Evolutionary conservation across 1,140 invertebrate species (phyloP).

Genomic region (Achroia grisella): DNA sequence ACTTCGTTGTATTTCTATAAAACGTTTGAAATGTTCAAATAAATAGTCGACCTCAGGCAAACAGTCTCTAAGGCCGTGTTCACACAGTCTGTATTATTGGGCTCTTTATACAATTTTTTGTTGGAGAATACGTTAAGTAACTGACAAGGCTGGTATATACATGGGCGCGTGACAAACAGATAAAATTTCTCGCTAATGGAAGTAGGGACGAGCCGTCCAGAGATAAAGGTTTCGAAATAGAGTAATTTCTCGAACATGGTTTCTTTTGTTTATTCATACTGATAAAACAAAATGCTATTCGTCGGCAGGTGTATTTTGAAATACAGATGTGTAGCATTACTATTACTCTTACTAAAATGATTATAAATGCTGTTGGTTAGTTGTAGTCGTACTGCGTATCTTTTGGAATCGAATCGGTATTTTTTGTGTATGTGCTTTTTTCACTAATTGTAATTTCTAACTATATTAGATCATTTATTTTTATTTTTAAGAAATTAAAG

Average conservation of each 20-base stretch:
- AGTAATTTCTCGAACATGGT: constrained; percentile 17
- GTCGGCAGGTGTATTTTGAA: constrained; percentile 3
- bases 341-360: too few relatives aligned
- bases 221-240: constrained; percentile 22
- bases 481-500: too few relatives aligned
- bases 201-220: constrained; percentile 7
- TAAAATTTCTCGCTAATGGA: constrained; percentile 27
- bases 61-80: constrained; percentile 7
- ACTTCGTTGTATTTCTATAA: constrained; percentile 19
- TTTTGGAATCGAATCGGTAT: too few relatives aligned
- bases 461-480: too few relatives aligned
- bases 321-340: neutral
- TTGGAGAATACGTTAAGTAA: constrained; percentile 16
- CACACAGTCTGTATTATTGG: constrained; percentile 7
- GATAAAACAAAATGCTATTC: constrained; percentile 13
- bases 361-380: too few relatives aligned
- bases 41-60: constrained; percentile 16
- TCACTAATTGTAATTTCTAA: too few relatives aligned
- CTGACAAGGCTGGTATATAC: constrained; percentile 15
- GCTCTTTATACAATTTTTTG: constrained; percentile 1
- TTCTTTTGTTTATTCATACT: constrained; percentile 12
- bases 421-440: too few relatives aligned
- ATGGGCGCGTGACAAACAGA: constrained; percentile 24
- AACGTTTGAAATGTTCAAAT: constrained; percentile 18
- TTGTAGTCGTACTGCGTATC: too few relatives aligned